These are phyloP conservation scores for Sthenelais limicola DNA, from an alignment of 2,888 invertebrate genomes.

Conservation along the genomic window DNA sequence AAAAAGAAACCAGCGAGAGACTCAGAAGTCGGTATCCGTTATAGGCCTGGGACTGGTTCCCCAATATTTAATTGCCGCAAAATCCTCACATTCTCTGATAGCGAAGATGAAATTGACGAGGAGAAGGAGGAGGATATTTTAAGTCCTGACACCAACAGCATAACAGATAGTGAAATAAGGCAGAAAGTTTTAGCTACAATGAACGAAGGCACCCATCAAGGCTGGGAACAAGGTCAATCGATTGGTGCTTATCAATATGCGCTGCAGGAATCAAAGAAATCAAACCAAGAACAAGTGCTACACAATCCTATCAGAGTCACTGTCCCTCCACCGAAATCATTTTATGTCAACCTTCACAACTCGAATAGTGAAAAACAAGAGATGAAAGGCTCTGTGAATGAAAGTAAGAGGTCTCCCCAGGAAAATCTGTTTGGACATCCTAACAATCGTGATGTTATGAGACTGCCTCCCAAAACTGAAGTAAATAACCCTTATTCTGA, in stretches of 20 bases:
- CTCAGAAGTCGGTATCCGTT: constrained; percentile 1
- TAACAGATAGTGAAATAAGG: constrained; percentile 29
- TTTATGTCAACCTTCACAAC: not conserved
- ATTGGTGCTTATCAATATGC: not conserved
- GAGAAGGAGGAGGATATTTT: constrained; percentile 23
- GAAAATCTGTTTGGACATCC: constrained; percentile 5
- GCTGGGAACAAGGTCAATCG: too few relatives aligned
- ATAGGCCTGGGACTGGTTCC: constrained; percentile 42
- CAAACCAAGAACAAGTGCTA: not conserved
- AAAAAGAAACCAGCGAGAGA: constrained; percentile 5
- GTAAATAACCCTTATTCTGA: too few relatives aligned
- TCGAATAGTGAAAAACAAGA: not conserved
- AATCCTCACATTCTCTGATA: constrained; percentile 49
- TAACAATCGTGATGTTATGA: not conserved
- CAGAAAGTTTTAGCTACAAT: constrained; percentile 23
- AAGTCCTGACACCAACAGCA: not conserved
- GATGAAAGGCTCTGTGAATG: not conserved
- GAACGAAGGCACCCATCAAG: not conserved
- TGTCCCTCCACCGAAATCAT: constrained; percentile 20
- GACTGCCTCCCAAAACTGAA: constrained; percentile 3
- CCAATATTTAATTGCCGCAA: constrained; percentile 50
- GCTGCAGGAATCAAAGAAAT: not conserved
- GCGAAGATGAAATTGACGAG: constrained; percentile 44
- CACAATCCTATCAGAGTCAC: constrained; percentile 18
- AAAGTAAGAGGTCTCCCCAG: not conserved